phyloP scores from a whole-genome alignment of 2,888 invertebrate species.

The Ariolimax columbianus region DNA sequence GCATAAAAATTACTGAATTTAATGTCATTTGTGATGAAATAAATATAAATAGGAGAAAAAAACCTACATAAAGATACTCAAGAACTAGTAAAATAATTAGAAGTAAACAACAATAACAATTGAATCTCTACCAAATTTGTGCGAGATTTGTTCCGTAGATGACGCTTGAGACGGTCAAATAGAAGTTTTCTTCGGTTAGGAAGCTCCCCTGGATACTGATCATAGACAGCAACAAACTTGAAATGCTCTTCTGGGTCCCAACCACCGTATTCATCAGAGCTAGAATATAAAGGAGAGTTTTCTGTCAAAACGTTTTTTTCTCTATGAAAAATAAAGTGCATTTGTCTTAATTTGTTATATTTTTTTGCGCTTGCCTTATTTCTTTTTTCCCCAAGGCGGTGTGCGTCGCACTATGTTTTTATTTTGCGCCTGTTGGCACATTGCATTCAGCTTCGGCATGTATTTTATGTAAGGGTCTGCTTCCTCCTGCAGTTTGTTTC shows the following conservation, averaged over 20 bases:
- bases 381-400: too few species aligned
- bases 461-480: too few species aligned
- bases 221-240: slow-evolving; percentile 71
- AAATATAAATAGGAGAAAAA: neutral
- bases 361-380: too few species aligned
- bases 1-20: too few species aligned
- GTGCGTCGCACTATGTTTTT: too few species aligned
- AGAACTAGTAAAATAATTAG: neutral
- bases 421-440: too few species aligned
- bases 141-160: slow-evolving; percentile 70
- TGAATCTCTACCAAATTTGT: slow-evolving; percentile 68
- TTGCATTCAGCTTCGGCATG: too few species aligned
- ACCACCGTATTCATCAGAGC: slow-evolving; percentile 68
- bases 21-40: neutral
- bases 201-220: slow-evolving; percentile 74
- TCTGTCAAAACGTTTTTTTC: too few species aligned
- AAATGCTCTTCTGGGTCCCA: slow-evolving; percentile 76
- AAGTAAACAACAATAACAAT: neutral
- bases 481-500: too few species aligned
- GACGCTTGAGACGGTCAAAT: slow-evolving; percentile 73
- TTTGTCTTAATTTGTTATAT: too few species aligned
- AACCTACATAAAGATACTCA: neutral
- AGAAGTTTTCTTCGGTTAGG: slow-evolving; percentile 73
- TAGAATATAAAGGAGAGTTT: slow-evolving; percentile 58
- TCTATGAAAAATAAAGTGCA: too few species aligned